A percentile compares a stretch with the other conserved stretches of the same genome.
Evolutionary conservation across 2,888 invertebrate species (phyloP).

Genomic region (Stenolophus ochropezus): DNA sequence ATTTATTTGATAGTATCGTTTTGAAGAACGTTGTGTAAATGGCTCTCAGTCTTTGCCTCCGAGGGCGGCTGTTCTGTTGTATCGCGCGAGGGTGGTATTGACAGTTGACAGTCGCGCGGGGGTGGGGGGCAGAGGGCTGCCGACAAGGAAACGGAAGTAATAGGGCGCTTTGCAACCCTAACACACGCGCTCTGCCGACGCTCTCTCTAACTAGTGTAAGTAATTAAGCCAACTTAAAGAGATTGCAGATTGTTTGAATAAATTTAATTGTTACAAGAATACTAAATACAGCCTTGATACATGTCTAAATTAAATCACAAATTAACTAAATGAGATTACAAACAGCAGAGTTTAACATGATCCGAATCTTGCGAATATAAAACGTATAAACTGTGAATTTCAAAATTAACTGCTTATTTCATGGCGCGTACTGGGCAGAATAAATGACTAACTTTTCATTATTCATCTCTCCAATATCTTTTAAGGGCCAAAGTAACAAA

Average conservation of each 20-base stretch:
- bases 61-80: not conserved
- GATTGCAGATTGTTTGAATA: slow-evolving; percentile 39
- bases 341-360: not conserved
- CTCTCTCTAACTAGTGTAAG: slow-evolving; percentile 35
- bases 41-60: not conserved
- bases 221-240: slow-evolving; percentile 38
- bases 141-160: slow-evolving; percentile 26
- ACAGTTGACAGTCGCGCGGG: not conserved
- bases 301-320: not conserved
- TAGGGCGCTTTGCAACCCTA: slow-evolving; percentile 9
- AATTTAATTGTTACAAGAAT: slow-evolving; percentile 8
- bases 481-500: no score
- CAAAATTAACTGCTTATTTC: no score
- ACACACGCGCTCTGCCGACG: not conserved
- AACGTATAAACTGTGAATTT: no score
- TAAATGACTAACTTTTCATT: no score
- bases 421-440: no score
- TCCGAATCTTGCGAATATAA: no score
- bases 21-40: not conserved
- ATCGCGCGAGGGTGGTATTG: not conserved
- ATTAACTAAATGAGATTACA: not conserved
- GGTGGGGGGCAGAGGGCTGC: not conserved
- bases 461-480: no score
- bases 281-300: not conserved
- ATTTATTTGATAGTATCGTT: not conserved